A percentile compares a stretch with the other conserved stretches of the same genome.
These are phyloP conservation scores for Rhodophaea formosa DNA, from an alignment of 2,888 invertebrate species.

Conservation along the genomic window DNA sequence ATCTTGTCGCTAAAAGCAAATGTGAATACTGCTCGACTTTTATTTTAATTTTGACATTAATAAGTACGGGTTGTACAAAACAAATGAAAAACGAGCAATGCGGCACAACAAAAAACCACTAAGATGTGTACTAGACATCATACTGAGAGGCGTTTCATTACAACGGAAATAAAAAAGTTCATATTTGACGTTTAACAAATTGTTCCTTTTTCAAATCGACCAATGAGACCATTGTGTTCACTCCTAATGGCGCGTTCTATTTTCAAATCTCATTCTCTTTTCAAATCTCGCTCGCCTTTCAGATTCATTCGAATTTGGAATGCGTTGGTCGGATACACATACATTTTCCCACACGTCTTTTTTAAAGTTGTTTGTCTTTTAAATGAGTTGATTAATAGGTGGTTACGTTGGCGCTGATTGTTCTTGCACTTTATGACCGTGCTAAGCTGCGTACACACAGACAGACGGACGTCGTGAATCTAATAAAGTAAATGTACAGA, in stretches of 20 bases:
- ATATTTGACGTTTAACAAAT: slow-evolving; percentile 82
- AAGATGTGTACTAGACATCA: slow-evolving; percentile 73
- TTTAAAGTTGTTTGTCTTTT: slow-evolving; percentile 64
- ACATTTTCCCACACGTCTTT: slow-evolving; percentile 77
- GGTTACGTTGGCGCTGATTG: slow-evolving; percentile 59
- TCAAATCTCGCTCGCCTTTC: slow-evolving; percentile 77
- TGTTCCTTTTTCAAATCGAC: slow-evolving; percentile 81
- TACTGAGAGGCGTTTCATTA: slow-evolving; percentile 72
- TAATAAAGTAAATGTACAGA: too few relatives aligned
- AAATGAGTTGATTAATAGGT: slow-evolving; percentile 79
- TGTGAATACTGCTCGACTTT: slow-evolving; percentile 54
- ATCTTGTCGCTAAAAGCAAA: slow-evolving; percentile 69
- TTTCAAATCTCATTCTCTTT: slow-evolving; percentile 81
- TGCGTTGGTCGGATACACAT: slow-evolving; percentile 69
- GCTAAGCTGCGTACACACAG: slow-evolving; percentile 19
- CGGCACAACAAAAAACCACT: slow-evolving; percentile 68
- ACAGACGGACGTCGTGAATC: background rate
- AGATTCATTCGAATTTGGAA: slow-evolving; percentile 80
- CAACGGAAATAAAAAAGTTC: slow-evolving; percentile 77
- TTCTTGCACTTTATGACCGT: slow-evolving; percentile 42
- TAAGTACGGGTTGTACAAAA: slow-evolving; percentile 66
- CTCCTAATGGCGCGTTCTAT: slow-evolving; percentile 80
- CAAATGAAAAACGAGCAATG: slow-evolving; percentile 70
- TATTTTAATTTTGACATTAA: slow-evolving; percentile 72
- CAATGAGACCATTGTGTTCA: slow-evolving; percentile 80